Conservation (phyloP, 1,140 invertebrate genomes). For the Bombus haemorrhoidalis region DNA sequence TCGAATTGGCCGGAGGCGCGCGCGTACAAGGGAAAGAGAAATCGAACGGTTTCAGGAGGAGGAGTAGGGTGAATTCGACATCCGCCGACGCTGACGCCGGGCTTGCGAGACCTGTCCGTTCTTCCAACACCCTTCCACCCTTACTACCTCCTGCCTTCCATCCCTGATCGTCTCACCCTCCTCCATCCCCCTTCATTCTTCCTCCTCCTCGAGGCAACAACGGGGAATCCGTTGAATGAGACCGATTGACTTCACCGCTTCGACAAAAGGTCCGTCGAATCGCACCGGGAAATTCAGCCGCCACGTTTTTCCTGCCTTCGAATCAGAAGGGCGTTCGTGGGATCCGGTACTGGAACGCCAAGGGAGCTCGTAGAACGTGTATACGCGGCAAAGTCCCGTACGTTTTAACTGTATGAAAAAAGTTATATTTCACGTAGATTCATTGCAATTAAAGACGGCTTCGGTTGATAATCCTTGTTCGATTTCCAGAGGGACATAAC, state of each 20-base stretch:
- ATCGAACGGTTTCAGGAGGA: conserved; percentile 45
- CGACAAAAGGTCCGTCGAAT: conserved; percentile 69
- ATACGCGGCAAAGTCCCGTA: not conserved
- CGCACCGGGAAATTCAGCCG: conserved; percentile 61
- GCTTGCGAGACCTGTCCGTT: conserved; percentile 42
- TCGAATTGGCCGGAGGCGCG: conserved; percentile 70
- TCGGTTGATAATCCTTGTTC: not conserved
- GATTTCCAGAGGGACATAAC: not conserved
- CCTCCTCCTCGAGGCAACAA: conserved; percentile 56
- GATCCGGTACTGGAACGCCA: not conserved
- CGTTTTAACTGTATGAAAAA: not conserved
- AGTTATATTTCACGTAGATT: not conserved
- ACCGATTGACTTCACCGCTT: conserved; percentile 68
- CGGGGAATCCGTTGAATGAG: conserved; percentile 67
- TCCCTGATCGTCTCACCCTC: conserved; percentile 21
- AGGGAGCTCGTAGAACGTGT: not conserved
- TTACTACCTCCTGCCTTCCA: not conserved
- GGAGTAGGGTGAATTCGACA: conserved; percentile 57
- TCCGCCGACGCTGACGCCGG: conserved; percentile 52
- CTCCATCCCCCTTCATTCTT: conserved; percentile 5
- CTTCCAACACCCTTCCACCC: conserved; percentile 30
- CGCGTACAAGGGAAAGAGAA: conserved; percentile 44
- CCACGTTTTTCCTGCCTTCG: conserved; percentile 56
- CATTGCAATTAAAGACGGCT: not conserved
- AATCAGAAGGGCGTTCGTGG: not conserved